Evolutionary conservation across 2,113 vertebrate genomes (phyloP), one percentile per base, ranked within the genome.

Genomic region (Panurus biarmicus): DNA sequence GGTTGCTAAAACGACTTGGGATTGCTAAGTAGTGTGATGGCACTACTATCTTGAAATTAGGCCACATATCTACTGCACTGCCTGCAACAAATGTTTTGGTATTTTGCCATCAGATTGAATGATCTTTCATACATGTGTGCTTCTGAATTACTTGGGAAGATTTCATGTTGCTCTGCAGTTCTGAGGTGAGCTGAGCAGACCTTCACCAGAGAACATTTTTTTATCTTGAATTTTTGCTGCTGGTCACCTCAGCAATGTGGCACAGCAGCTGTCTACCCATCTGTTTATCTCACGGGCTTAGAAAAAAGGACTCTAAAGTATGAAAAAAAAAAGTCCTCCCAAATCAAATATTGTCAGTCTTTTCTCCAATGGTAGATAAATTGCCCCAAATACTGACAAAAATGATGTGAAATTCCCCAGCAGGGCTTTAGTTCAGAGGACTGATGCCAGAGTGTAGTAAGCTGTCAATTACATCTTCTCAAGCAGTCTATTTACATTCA

Each of bases 91-190:
- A 48, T 36, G 0, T 44, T 67, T 58, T 75, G 53, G 60, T 10
- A 51, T 38, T 58, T 54, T 85, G 44, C 33, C 26, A 33, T n/a
- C 20, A 45, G 50, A 29, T 10, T n/a, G 50, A 40, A 22, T 31
- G 23, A 40, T 11, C 6, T 14, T 70, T 33, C 6, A 2, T 42
- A 47, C 13, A 31, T 35, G 4, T 1, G 0, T n/a, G 8, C 10
- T 86, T 91, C 24, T 75, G 28, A 85, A 64, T 8, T 35, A 2
- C 14, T 40, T 67, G 29, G 31, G 11, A 54, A 80, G 53, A 76
- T 64, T 50, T 77, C 33, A 76, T 0, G 0, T 31, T 80, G 11
- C 29, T 72, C 15, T 50, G 54, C 7, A 76, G 10, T 80, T 89
- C 62, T 51, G 24, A 93, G 33, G 21, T 45, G 28, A 95, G 26